Evolutionary conservation across 2,888 invertebrate species (phyloP).

Genomic region (Biston betularia): DNA sequence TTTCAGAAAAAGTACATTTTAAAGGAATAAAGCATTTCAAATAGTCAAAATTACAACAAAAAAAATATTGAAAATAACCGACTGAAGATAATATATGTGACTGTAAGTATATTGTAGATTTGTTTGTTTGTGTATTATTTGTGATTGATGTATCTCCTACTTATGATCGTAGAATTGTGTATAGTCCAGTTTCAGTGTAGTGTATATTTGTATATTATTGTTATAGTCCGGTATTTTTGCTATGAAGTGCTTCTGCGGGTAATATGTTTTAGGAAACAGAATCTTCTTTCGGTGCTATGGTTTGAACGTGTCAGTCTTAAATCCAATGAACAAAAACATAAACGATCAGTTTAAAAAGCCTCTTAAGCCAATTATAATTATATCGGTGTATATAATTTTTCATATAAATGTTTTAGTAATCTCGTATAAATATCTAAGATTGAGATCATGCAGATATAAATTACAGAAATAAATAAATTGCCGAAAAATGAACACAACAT

Average conservation of each 20-base stretch:
- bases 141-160: conserved; percentile 34
- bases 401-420: conserved; percentile 78
- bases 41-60: conserved; percentile 28
- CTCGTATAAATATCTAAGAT: conserved; percentile 85
- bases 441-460: conserved; percentile 84
- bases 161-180: conserved; percentile 35
- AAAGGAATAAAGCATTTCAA: conserved; percentile 25
- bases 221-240: conserved; percentile 34
- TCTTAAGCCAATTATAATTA: conserved; percentile 81
- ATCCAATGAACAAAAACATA: conserved; percentile 73
- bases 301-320: conserved; percentile 79
- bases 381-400: conserved; percentile 77
- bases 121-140: background rate
- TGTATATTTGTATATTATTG: conserved; percentile 42
- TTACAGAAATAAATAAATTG: conserved; percentile 82
- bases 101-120: conserved; percentile 22
- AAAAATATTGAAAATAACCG: conserved; percentile 25
- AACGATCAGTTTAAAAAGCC: conserved; percentile 77
- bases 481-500: conserved; percentile 84
- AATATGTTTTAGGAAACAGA: conserved; percentile 54
- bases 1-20: conserved; percentile 35
- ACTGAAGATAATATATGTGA: conserved; percentile 14
- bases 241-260: conserved; percentile 73
- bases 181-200: conserved; percentile 48
- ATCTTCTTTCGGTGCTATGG: conserved; percentile 76